Evolutionary conservation across 2,113 vertebrate species (phyloP), one percentile per base, ranked within the genome.

Genomic region (Okapia johnstoni): DNA sequence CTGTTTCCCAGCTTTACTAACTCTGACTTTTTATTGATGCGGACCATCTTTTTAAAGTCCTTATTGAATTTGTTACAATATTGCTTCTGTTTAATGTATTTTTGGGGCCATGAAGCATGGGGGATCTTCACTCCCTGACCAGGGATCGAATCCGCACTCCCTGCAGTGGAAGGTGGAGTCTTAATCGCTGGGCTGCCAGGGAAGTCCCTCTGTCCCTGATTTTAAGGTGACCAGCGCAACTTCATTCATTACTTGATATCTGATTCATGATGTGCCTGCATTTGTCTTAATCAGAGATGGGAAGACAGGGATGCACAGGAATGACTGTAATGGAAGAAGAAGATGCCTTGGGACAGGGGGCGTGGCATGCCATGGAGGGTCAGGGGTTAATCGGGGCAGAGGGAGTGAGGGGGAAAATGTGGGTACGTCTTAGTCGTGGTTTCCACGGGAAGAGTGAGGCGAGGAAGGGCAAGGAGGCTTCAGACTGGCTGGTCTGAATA

Each of bases 371-470:
- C 40, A 52, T 0, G 11, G 19, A 11, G 52, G 50, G 28, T 76
- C 36, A 10, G 0, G 48, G 25, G 58, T 30, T 15, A 57, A 1
- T 15, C 5, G 5, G 36, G n/a, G 40, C 30, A 28, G 60, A 58
- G 16, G 52, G 33, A 16, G 17, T 5, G 33, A 57, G 52, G 52
- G 23, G 3, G 25, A 16, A 48, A 70, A 58, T 0, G 9, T 13
- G 33, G 21, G 25, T 3, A 0, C 0, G 2, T 25, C 52, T 83
- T 16, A 70, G 63, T 23, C 0, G 2, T 26, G 40, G 33, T 50
- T 73, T 90, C 33, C 33, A 16, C 0, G 6, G 40, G 52, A 58
- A 50, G 30, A 43, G 9, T 1, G 21, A 84, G 36, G 52, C 0
- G 6, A 46, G 14, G 19, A 21, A 36, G 23, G 15, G 30, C 10